Evolutionary conservation across 1,140 invertebrate species (phyloP).

Genomic region (Aphelenchoides fujianensis): DNA sequence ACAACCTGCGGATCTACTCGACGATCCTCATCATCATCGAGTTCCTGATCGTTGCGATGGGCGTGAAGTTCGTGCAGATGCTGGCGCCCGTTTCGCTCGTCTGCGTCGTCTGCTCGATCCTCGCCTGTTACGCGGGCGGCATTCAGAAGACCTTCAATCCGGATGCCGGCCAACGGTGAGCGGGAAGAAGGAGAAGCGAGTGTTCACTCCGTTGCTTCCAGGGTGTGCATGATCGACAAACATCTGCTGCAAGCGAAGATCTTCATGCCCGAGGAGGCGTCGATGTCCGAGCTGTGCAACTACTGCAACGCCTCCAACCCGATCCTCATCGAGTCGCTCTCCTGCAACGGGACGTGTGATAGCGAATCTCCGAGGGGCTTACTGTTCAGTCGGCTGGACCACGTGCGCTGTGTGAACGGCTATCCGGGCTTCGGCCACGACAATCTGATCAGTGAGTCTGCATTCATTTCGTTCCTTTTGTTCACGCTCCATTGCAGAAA

Average conservation of each 20-base stretch:
- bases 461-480: slow-evolving; percentile 7
- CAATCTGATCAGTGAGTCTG: slow-evolving; percentile 42
- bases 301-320: slow-evolving; percentile 45
- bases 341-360: background rate
- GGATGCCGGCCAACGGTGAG: slow-evolving; percentile 52
- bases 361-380: background rate
- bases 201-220: slow-evolving; percentile 31
- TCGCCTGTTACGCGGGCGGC: slow-evolving; percentile 66
- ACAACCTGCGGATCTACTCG: slow-evolving; percentile 66
- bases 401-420: slow-evolving; percentile 50
- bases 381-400: background rate
- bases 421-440: slow-evolving; percentile 55
- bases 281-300: slow-evolving; percentile 47
- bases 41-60: slow-evolving; percentile 65
- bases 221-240: slow-evolving; percentile 57
- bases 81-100: slow-evolving; percentile 66
- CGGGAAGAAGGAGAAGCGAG: background rate
- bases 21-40: slow-evolving; percentile 65
- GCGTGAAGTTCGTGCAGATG: slow-evolving; percentile 67
- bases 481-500: no score
- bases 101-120: slow-evolving; percentile 66
- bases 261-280: slow-evolving; percentile 32
- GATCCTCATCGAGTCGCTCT: background rate
- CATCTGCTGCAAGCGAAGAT: slow-evolving; percentile 55
- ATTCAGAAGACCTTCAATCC: slow-evolving; percentile 58